Evolutionary conservation across 2,888 invertebrate species (phyloP).

Genomic region (Cataglyphis albicans): DNA sequence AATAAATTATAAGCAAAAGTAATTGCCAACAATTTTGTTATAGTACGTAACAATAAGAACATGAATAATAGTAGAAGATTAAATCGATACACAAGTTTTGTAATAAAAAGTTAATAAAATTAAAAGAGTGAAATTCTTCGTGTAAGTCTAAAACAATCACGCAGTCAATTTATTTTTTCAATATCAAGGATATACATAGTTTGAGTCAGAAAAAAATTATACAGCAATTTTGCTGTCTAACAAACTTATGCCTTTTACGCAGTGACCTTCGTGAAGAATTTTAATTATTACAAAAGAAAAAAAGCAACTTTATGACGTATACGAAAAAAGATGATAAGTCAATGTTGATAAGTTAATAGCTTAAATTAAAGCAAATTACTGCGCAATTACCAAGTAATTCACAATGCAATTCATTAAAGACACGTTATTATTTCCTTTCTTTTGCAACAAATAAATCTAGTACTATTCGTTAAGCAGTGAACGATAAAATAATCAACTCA

Average conservation of each 20-base stretch:
- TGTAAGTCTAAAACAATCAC: conserved; percentile 35
- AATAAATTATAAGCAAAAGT: conserved; percentile 3
- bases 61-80: conserved; percentile 2
- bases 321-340: conserved; percentile 9
- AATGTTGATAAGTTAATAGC: conserved; percentile 37
- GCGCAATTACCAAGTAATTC: conserved; percentile 6
- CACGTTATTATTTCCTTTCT: neutral
- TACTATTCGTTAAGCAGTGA: neutral
- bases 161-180: conserved; percentile 15
- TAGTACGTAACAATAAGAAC: conserved; percentile 6
- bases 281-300: conserved; percentile 6
- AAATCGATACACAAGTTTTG: conserved; percentile 22
- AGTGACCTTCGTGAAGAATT: conserved; percentile 12
- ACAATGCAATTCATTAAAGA: conserved; percentile 6
- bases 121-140: conserved; percentile 2
- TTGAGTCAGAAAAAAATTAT: conserved; percentile 15
- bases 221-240: conserved; percentile 33
- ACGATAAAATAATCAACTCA: neutral
- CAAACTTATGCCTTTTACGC: conserved; percentile 24
- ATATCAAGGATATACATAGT: conserved; percentile 16
- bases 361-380: conserved; percentile 1
- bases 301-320: conserved; percentile 11
- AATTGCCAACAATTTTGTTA: neutral
- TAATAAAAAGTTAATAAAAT: conserved; percentile 26
- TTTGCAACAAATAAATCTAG: neutral